These are phyloP conservation scores for Andrena chrysosceles DNA, from an alignment of 2,888 invertebrate species.

Conservation along the genomic window DNA sequence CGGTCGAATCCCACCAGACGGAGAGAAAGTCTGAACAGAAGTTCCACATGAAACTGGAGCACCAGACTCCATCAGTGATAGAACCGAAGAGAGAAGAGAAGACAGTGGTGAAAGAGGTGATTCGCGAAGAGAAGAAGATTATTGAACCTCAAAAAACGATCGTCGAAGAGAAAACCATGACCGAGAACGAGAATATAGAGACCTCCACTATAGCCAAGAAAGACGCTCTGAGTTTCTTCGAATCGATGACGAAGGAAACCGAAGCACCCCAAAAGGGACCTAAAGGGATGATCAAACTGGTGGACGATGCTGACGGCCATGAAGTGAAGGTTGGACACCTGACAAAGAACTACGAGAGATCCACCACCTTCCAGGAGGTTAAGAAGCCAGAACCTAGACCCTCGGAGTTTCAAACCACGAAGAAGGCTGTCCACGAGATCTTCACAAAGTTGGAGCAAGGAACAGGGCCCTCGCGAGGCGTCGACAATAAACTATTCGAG, in stretches of 20 bases:
- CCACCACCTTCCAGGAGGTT: slow-evolving; percentile 80
- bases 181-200: slow-evolving; percentile 85
- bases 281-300: slow-evolving; percentile 83
- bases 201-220: slow-evolving; percentile 88
- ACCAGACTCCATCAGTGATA: slow-evolving; percentile 79
- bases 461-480: slow-evolving; percentile 70
- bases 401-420: slow-evolving; percentile 74
- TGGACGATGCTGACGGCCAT: slow-evolving; percentile 78
- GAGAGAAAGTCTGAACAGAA: slow-evolving; percentile 84
- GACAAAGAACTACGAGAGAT: slow-evolving; percentile 82
- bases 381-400: slow-evolving; percentile 73
- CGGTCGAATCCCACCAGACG: slow-evolving; percentile 80
- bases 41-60: slow-evolving; percentile 84
- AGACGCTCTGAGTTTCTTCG: slow-evolving; percentile 89
- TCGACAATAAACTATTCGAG: slow-evolving; percentile 82
- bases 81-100: slow-evolving; percentile 66
- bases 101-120: slow-evolving; percentile 59
- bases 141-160: slow-evolving; percentile 51
- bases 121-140: slow-evolving; percentile 63
- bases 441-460: slow-evolving; percentile 81
- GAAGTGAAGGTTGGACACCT: slow-evolving; percentile 82
- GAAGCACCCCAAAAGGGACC: slow-evolving; percentile 80
- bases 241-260: slow-evolving; percentile 87
- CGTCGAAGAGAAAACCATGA: slow-evolving; percentile 69
- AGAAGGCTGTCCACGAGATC: slow-evolving; percentile 80